Evolutionary conservation across 2,797 vertebrate genomes (phyloP), one percentile per base, ranked within the genome.

Genomic region (Salarias fasciatus): DNA sequence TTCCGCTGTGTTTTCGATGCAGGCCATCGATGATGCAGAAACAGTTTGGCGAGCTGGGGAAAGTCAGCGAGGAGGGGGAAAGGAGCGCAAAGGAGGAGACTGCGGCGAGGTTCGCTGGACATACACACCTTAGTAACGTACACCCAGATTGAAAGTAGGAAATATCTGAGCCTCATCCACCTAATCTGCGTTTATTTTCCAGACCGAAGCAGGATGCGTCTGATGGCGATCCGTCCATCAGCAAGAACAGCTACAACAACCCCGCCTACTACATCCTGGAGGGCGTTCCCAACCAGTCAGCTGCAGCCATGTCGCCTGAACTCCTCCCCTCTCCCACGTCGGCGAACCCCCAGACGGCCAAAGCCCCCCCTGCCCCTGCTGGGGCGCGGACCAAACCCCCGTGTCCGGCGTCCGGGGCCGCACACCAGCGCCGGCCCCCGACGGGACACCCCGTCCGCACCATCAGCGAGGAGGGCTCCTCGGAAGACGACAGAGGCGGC

Each of bases 221-320:
- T 0, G 96, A 97, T 1, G 77, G 79, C 0, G 94, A 95, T 10
- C 87, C 88, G 0, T 85, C 89, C 5, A 77, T 88, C 0, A 80
- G 91, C 79, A 98, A 97, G 86, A 97, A 97, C 92, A 98, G 97
- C 91, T 98, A 97, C 92, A 98, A 98, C 75, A 99, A 99, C 69
- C 97, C 97, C 0, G 96, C 96, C 7, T 98, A 99, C 90, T 98
- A 98, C 43, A 97, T 98, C 63, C 90, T 99, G 50, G 97, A 99
- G 72, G 97, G 96, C 0, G 97, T 99, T 49, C 96, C 97, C 1
- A 97, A 97, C 84, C 96, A 96, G 70, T 93, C 92, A 49, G 91
- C 92, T 80, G 91, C 92, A 8, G 91, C 90, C 1, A 33, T 93
- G 75, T 90, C 92, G 0, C 69, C 91, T 0, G 96, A 97, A 4